A percentile compares a stretch with the other conserved stretches of the same genome.
Evolutionary conservation across 2,113 vertebrate species (phyloP).

Genomic region (Polyodon spathula): DNA sequence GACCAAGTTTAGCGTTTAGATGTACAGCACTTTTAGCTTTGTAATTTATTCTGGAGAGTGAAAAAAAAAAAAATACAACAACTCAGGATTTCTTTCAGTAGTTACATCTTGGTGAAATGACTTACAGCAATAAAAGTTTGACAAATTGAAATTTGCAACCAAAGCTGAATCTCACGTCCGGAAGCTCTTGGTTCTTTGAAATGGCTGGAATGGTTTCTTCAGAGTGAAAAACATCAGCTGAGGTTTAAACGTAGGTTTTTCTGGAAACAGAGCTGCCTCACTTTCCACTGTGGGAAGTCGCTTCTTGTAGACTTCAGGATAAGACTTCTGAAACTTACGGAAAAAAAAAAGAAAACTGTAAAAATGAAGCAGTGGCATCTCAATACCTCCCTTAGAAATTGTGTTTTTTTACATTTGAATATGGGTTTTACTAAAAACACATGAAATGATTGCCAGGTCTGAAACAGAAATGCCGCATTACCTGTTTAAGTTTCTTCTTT

Average conservation of each 20-base stretch:
- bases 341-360: conserved; percentile 28
- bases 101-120: no score
- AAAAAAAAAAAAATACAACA: no score
- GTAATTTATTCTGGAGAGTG: no score
- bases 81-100: no score
- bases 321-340: conserved; percentile 73
- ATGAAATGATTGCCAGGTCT: conserved; percentile 55
- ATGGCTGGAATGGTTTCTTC: conserved; percentile 72
- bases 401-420: conserved; percentile 17
- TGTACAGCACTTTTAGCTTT: no score
- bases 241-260: conserved; percentile 56
- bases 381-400: background rate
- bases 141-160: no score
- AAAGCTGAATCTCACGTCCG: no score
- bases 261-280: conserved; percentile 61
- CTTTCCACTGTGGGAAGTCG: conserved; percentile 71
- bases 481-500: conserved; percentile 74
- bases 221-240: conserved; percentile 62
- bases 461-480: conserved; percentile 31
- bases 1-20: no score
- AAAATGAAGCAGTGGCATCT: background rate
- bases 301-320: conserved; percentile 67
- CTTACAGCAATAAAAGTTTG: no score
- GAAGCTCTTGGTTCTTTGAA: conserved; percentile 78
- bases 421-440: conserved; percentile 13